Conservation (phyloP, 1,140 invertebrate genomes). For the Apis florea region DNA sequence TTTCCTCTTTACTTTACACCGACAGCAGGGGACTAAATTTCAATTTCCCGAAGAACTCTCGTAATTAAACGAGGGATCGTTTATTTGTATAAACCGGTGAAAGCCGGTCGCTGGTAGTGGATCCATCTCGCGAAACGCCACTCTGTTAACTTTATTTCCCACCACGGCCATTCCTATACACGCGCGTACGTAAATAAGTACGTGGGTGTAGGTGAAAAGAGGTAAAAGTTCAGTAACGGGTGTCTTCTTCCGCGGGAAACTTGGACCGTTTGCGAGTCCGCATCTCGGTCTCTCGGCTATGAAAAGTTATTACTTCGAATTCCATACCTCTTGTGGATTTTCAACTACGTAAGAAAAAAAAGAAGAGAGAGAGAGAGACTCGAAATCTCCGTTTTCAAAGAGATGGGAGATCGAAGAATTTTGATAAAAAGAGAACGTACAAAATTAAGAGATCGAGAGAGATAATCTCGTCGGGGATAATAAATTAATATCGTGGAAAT, state of each 20-base stretch:
- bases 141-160: constrained; percentile 11
- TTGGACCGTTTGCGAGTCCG: background rate
- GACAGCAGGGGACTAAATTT: background rate
- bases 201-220: background rate
- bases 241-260: background rate
- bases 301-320: constrained; percentile 20
- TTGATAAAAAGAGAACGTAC: background rate
- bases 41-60: constrained; percentile 29
- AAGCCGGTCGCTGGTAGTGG: background rate
- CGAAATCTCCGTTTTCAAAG: background rate
- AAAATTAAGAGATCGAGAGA: background rate
- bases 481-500: background rate
- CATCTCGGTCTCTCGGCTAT: too few relatives aligned
- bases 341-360: background rate
- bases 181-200: too few relatives aligned
- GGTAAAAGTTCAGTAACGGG: background rate
- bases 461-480: background rate
- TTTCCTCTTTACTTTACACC: background rate
- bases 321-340: background rate
- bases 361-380: background rate
- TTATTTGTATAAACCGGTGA: constrained; percentile 3
- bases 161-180: background rate
- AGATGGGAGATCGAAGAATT: background rate
- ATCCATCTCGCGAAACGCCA: background rate
- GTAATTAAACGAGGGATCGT: constrained; percentile 14